Evolutionary conservation across 2,797 vertebrate genomes (phyloP), one percentile per base, ranked within the genome.

Genomic region (Galago senegalensis): DNA sequence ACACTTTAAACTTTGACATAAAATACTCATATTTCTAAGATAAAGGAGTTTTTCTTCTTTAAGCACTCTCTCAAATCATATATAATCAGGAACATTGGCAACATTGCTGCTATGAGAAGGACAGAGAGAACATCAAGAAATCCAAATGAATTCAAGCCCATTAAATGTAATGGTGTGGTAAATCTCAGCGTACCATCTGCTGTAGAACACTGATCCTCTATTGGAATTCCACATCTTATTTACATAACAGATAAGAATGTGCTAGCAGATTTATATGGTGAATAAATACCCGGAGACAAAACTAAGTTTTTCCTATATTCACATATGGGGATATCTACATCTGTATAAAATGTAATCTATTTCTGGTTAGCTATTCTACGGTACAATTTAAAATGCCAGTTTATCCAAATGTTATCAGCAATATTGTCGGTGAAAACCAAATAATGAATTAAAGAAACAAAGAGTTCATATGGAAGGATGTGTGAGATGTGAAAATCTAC

Each of bases 121-220:
- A 98, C 98, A 98, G 98, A 98, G 97, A 98, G 98, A 99, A 98
- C 98, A 99, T 98, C 98, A 98, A 99, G 98, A 99, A 98, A 99
- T 98, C 98, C 98, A 99, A 99, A 99, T 99, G 98, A 99, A 99
- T 99, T 98, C 99, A 98, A 98, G 98, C 98, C 98, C 99, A 99
- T 99, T 99, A 99, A 99, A 99, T 97, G 98, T 99, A 99, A 99
- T 99, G 99, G 98, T 98, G 99, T 99, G 99, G 98, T 99, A 99
- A 99, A 99, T 99, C 99, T 99, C 98, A 98, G 98, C 97, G 97
- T 98, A 99, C 99, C 99, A 99, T 99, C 99, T 99, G 99, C 98
- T 98, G 97, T 98, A 97, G 98, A 98, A 98, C 97, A 98, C 98
- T 98, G 98, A 98, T 98, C 98, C 98, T 98, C 98, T 99, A 98